Evolutionary conservation across 2,797 vertebrate species (phyloP).

Genomic region (Antrozous pallidus): DNA sequence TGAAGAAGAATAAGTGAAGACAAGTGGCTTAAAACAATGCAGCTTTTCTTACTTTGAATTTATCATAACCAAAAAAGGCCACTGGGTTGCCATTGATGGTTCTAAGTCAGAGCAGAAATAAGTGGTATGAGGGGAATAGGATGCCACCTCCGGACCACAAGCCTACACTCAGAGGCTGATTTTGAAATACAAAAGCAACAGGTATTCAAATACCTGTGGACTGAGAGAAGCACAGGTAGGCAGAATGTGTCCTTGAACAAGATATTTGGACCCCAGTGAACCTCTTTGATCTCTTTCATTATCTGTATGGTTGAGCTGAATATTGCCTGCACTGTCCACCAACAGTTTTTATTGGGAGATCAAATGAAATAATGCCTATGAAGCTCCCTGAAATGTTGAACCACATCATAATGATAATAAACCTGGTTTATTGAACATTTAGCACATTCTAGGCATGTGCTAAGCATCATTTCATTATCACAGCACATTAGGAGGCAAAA

Average conservation of each 20-base stretch:
- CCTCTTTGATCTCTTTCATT: neutral
- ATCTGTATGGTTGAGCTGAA: neutral
- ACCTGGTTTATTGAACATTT: neutral
- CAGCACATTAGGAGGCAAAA: neutral
- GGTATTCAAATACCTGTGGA: neutral
- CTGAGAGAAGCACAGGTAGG: neutral
- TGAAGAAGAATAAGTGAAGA: slow-evolving; percentile 56
- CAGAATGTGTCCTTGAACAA: neutral
- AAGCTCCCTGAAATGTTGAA: neutral
- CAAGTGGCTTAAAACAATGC: slow-evolving; percentile 48
- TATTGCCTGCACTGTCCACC: too few relatives aligned
- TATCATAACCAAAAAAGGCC: neutral
- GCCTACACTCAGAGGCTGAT: neutral
- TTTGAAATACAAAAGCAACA: neutral
- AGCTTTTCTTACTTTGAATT: neutral
- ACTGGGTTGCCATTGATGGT: neutral
- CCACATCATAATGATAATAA: too few relatives aligned
- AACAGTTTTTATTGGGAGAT: neutral
- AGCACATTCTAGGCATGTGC: rapidly evolving
- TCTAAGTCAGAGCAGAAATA: neutral
- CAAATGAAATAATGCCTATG: neutral
- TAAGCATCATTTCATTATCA: neutral
- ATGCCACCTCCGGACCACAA: neutral
- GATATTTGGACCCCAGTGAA: neutral
- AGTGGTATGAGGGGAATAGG: neutral